Conservation (phyloP, 2,888 invertebrate species). For the Chloroclysta siterata region DNA sequence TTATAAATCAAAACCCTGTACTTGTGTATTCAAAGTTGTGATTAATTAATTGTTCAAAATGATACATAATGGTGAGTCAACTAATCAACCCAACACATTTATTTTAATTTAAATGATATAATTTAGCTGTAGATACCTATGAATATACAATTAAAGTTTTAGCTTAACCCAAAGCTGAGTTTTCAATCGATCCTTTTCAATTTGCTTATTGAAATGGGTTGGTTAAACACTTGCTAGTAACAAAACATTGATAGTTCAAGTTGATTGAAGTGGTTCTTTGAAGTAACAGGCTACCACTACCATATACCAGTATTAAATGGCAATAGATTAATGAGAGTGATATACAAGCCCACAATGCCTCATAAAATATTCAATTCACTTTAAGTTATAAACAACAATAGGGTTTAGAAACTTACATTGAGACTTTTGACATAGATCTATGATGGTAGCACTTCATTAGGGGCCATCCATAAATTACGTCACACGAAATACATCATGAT, state of each 20-base stretch:
- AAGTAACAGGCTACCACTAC: background rate
- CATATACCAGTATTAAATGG: background rate
- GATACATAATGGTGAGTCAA: slow-evolving; percentile 26
- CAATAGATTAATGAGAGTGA: too few relatives aligned
- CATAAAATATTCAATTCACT: too few relatives aligned
- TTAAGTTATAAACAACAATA: too few relatives aligned
- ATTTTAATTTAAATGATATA: background rate
- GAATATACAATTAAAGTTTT: background rate
- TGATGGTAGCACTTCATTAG: too few relatives aligned
- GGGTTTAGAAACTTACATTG: too few relatives aligned
- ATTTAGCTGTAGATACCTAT: background rate
- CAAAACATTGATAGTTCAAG: background rate
- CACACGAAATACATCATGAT: too few relatives aligned
- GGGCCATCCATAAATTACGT: too few relatives aligned
- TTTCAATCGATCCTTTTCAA: background rate
- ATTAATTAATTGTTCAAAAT: slow-evolving; percentile 14
- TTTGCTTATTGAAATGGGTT: background rate
- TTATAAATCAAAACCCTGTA: slow-evolving; percentile 5
- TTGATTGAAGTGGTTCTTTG: background rate
- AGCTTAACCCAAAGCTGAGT: background rate
- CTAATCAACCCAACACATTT: background rate
- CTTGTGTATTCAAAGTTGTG: slow-evolving; percentile 11
- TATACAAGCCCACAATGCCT: too few relatives aligned
- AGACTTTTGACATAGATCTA: too few relatives aligned
- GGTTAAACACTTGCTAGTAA: background rate